Percentiles rank a stretch among this genome's conserved stretches.
Conservation (phyloP, 2,797 vertebrate genomes). For the Champsocephalus esox region DNA sequence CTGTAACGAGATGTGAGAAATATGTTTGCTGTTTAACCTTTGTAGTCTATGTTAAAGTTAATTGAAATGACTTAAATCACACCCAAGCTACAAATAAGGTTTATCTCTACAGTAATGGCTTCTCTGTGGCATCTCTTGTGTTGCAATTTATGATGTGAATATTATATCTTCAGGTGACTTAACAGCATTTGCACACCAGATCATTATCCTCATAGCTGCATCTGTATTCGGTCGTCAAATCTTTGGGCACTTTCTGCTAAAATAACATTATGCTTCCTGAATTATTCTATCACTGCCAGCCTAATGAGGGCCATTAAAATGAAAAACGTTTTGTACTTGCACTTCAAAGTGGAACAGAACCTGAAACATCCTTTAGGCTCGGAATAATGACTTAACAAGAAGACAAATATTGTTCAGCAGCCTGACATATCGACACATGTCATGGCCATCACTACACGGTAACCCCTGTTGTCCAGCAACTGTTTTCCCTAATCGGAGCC, state of each 20-base stretch:
- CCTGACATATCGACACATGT: constrained; percentile 35
- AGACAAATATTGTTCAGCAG: constrained; percentile 20
- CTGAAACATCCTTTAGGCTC: constrained; percentile 20
- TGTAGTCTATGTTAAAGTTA: constrained; percentile 3
- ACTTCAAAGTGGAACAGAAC: constrained; percentile 47
- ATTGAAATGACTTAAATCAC: constrained; percentile 2
- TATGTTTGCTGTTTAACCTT: not conserved
- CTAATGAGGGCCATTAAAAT: constrained; percentile 70
- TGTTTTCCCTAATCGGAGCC: constrained; percentile 50
- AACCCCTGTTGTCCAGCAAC: constrained; percentile 25
- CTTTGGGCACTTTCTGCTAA: constrained; percentile 38
- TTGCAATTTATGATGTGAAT: not conserved
- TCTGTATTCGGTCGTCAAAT: constrained; percentile 43
- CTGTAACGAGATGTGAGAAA: not conserved
- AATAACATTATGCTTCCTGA: constrained; percentile 66
- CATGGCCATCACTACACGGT: constrained; percentile 16
- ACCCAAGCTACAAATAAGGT: not conserved
- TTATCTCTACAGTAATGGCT: not conserved
- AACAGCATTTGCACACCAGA: constrained; percentile 11
- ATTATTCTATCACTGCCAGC: constrained; percentile 55
- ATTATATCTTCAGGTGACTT: constrained; percentile 10
- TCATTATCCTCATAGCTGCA: constrained; percentile 6
- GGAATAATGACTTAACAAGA: not conserved
- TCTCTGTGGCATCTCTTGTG: constrained; percentile 6
- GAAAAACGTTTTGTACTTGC: constrained; percentile 45